Conservation (phyloP, 2,888 invertebrate genomes). For the Diachrysia chrysitis region DNA sequence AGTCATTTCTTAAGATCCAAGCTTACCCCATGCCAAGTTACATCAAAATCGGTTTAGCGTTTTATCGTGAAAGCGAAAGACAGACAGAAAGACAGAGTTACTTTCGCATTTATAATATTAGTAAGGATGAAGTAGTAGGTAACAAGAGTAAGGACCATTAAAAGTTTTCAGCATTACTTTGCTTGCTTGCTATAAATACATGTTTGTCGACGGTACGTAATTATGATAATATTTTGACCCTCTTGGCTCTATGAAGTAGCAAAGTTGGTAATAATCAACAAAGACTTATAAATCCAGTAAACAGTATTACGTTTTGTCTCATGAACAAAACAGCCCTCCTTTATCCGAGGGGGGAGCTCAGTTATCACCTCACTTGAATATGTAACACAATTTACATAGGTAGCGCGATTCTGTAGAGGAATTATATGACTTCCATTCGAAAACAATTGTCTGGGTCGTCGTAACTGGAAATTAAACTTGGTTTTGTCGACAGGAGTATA, state of each 20-base stretch:
- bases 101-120: too few relatives aligned
- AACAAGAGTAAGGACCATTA: not conserved
- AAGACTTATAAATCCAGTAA: not conserved
- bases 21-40: too few relatives aligned
- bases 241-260: not conserved
- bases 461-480: constrained; percentile 32
- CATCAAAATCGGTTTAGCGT: too few relatives aligned
- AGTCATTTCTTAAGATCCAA: too few relatives aligned
- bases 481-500: constrained; percentile 21
- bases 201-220: not conserved
- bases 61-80: too few relatives aligned
- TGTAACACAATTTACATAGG: constrained; percentile 19
- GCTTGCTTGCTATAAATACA: not conserved
- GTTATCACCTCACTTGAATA: constrained; percentile 11
- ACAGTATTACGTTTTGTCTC: not conserved
- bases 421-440: constrained; percentile 24
- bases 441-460: constrained; percentile 28
- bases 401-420: constrained; percentile 6
- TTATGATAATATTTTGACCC: not conserved
- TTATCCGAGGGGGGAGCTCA: not conserved
- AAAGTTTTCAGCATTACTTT: not conserved
- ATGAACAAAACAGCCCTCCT: not conserved
- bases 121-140: not conserved
- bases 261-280: not conserved
- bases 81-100: too few relatives aligned